Percentiles rank a stretch among this genome's conserved stretches.
Evolutionary conservation across 1,140 invertebrate species (phyloP).

Genomic region (Drosophila baimaii): DNA sequence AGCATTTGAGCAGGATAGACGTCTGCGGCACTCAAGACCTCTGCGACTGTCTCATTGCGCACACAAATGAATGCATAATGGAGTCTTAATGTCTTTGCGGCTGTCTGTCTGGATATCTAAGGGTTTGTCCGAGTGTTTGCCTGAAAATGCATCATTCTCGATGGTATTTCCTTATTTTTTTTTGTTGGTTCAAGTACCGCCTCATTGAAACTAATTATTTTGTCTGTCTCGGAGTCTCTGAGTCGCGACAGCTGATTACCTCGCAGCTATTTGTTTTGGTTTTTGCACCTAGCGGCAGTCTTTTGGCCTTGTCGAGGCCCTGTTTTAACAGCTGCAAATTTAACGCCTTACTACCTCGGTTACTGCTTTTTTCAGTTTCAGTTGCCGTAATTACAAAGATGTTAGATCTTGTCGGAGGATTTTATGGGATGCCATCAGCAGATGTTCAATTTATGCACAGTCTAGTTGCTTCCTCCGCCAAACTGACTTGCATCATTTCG

Average conservation of each 20-base stretch:
- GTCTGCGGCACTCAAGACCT: slow-evolving; percentile 3
- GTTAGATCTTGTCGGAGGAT: slow-evolving; percentile 46
- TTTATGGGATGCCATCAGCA: slow-evolving; percentile 51
- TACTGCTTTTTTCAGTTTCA: slow-evolving; percentile 27
- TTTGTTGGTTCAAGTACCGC: slow-evolving; percentile 49
- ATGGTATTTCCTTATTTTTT: slow-evolving; percentile 28
- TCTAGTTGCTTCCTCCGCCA: slow-evolving; percentile 9
- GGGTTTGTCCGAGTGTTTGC: slow-evolving; percentile 27
- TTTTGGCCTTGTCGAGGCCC: slow-evolving; percentile 28
- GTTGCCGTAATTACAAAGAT: slow-evolving; percentile 71
- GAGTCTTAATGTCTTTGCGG: slow-evolving; percentile 55
- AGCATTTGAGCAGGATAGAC: slow-evolving; percentile 7
- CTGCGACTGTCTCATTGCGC: slow-evolving; percentile 30
- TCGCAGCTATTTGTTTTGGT: slow-evolving; percentile 69
- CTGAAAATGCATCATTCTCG: slow-evolving; percentile 47
- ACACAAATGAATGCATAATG: slow-evolving; percentile 71
- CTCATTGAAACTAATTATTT: slow-evolving; percentile 75
- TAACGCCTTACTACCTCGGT: slow-evolving; percentile 53
- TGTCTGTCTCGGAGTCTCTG: slow-evolving; percentile 32
- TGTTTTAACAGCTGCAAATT: slow-evolving; percentile 72
- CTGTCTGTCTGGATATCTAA: slow-evolving; percentile 28
- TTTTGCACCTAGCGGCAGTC: slow-evolving; percentile 34
- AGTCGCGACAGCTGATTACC: slow-evolving; percentile 69
- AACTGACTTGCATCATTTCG: slow-evolving; percentile 32
- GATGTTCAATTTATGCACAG: slow-evolving; percentile 45